Percentiles rank a stretch among this genome's conserved stretches.
phyloP scores from a whole-genome alignment of 1,140 invertebrate species.

The Manduca sexta region DNA sequence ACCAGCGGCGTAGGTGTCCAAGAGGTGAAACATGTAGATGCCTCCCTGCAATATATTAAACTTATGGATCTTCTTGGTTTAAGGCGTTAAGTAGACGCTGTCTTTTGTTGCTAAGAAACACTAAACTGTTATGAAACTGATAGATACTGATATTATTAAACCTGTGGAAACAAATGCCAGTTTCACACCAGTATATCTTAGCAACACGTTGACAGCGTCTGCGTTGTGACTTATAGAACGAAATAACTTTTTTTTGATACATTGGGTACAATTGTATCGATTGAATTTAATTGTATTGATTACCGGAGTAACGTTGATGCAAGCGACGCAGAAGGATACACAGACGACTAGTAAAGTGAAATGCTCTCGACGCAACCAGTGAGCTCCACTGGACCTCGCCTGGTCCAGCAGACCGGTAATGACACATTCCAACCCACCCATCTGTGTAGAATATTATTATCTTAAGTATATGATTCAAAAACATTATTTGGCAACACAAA shows the following conservation, averaged over 20 bases:
- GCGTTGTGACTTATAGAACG: no score
- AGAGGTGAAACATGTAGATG: conserved; percentile 88
- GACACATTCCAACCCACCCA: conserved; percentile 89
- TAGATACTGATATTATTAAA: no score
- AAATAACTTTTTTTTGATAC: no score
- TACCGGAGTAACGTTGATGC: conserved; percentile 87
- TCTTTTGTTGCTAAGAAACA: no score
- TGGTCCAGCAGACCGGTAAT: conserved; percentile 88
- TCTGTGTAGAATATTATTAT: conserved; percentile 67
- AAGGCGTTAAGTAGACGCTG: no score
- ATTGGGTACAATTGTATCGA: no score
- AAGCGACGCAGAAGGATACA: conserved; percentile 83
- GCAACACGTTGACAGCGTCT: no score
- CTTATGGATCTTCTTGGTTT: neutral
- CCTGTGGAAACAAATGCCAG: no score
- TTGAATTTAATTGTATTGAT: no score
- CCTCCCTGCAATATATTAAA: conserved; percentile 79
- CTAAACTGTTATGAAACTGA: no score
- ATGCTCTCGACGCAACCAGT: conserved; percentile 78
- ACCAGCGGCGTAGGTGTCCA: conserved; percentile 90
- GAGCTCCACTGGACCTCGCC: conserved; percentile 77
- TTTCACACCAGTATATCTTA: no score
- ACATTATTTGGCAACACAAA: no score
- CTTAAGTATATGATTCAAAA: neutral
- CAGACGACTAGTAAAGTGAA: conserved; percentile 82